phyloP scores from a whole-genome alignment of 2,113 vertebrate genomes.

The Pelvicachromis taeniatus region DNA sequence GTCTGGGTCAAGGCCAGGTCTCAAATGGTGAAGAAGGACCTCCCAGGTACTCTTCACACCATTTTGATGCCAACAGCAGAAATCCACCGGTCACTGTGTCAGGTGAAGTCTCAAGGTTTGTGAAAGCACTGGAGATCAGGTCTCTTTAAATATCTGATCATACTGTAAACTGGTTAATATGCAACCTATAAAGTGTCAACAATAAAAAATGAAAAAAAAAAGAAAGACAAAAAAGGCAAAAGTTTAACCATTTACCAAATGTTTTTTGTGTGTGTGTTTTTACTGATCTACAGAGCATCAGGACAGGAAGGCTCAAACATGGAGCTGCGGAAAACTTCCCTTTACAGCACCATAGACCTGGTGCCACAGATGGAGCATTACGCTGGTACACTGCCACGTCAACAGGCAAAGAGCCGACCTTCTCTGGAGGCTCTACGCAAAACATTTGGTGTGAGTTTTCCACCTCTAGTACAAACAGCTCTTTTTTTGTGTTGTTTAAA shows the following conservation, averaged over 20 bases:
- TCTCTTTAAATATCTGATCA: neutral
- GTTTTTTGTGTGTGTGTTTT: neutral
- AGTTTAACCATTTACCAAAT: neutral
- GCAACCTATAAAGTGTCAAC: neutral
- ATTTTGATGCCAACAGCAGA: neutral
- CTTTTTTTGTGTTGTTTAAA: neutral
- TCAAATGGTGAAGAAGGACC: conserved; percentile 29
- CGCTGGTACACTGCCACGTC: conserved; percentile 13
- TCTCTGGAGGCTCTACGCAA: conserved; percentile 61
- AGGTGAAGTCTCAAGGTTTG: conserved; percentile 20
- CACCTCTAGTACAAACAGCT: neutral
- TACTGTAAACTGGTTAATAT: neutral
- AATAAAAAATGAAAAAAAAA: neutral
- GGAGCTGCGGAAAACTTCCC: conserved; percentile 41
- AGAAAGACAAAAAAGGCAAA: neutral
- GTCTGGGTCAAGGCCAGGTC: neutral
- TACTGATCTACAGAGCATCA: neutral
- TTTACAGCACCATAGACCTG: conserved; percentile 67
- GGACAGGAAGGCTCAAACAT: neutral
- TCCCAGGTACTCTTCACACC: conserved; percentile 1
- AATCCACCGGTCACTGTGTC: neutral
- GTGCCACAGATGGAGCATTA: conserved; percentile 61
- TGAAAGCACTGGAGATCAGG: neutral
- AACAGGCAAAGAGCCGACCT: conserved; percentile 18
- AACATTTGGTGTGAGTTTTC: conserved; percentile 31